Evolutionary conservation across 2,113 vertebrate genomes (phyloP).

Genomic region (Callipepla californica): DNA sequence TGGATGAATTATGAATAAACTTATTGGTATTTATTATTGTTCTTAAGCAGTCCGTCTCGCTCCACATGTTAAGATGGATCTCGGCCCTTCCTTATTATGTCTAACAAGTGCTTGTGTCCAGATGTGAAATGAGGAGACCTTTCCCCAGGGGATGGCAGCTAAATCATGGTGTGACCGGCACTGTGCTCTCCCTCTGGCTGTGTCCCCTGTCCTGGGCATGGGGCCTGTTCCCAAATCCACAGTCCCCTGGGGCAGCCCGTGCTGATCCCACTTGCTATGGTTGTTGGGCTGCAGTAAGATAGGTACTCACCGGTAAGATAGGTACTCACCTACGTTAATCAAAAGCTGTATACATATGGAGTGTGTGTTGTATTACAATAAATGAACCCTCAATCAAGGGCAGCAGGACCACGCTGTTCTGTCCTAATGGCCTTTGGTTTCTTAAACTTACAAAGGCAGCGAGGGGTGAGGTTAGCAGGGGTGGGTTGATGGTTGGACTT

Average conservation of each 20-base stretch:
- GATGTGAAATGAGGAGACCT: background rate
- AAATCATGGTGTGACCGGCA: background rate
- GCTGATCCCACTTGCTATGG: background rate
- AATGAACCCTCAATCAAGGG: background rate
- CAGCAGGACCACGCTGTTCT: background rate
- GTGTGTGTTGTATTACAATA: background rate
- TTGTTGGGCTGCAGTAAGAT: background rate
- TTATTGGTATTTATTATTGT: constrained; percentile 45
- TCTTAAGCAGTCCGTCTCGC: constrained; percentile 2
- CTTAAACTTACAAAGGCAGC: background rate
- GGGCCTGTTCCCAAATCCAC: background rate
- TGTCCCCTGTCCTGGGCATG: background rate
- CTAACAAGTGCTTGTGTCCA: background rate
- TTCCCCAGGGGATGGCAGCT: accelerated
- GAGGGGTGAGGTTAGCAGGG: too few relatives aligned
- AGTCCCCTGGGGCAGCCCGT: background rate
- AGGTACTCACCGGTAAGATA: background rate
- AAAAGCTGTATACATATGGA: background rate
- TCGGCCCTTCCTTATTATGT: background rate
- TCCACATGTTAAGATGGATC: background rate
- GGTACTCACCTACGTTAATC: background rate
- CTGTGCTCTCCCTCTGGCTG: background rate
- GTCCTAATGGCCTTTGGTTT: too few relatives aligned
- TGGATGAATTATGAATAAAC: constrained; percentile 39
- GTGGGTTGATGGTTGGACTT: too few relatives aligned